Conservation (phyloP, 2,797 vertebrate genomes). For the Rhabdophis nuchalis region DNA sequence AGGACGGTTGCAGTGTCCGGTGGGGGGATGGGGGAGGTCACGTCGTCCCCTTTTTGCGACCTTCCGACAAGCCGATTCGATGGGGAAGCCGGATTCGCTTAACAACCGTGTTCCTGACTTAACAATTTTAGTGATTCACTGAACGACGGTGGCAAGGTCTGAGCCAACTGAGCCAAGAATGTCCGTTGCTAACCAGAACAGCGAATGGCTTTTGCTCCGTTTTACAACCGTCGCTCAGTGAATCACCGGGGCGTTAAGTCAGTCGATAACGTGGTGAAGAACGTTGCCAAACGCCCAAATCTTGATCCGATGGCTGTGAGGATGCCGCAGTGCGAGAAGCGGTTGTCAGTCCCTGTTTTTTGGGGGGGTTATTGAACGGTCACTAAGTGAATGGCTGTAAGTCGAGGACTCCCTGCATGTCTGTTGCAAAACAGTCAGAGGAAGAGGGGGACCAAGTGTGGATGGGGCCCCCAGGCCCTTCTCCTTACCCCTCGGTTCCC, state of each 20-base stretch:
- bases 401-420: background rate
- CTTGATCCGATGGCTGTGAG: background rate
- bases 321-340: fast-evolving
- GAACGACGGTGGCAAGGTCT: background rate
- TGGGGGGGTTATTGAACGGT: background rate
- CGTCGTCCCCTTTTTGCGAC: background rate
- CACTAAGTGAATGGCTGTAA: background rate
- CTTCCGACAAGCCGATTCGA: background rate
- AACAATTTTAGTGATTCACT: background rate
- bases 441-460: background rate
- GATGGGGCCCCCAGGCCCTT: background rate
- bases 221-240: background rate
- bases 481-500: too few species aligned
- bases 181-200: background rate
- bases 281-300: background rate
- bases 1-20: background rate
- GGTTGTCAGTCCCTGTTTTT: background rate
- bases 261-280: background rate
- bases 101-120: background rate
- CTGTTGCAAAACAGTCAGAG: background rate
- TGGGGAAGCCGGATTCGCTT: background rate
- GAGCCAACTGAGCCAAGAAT: background rate
- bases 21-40: background rate
- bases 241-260: background rate
- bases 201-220: background rate